Evolutionary conservation across 2,797 vertebrate genomes (phyloP).

Genomic region (Picus viridis): DNA sequence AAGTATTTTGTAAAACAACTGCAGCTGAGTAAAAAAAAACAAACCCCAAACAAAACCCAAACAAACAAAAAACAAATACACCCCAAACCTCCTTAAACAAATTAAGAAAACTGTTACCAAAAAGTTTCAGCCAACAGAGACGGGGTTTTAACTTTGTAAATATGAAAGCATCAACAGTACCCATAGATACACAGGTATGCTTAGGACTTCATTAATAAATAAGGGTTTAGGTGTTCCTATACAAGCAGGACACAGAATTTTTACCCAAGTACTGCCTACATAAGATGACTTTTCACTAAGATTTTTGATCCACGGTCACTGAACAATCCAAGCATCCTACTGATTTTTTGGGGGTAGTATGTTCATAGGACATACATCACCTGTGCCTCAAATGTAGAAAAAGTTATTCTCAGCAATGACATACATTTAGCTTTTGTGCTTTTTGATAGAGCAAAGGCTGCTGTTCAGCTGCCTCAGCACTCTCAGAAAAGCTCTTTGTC

Average conservation of each 20-base stretch:
- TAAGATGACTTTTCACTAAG: background rate
- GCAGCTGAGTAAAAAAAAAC: background rate
- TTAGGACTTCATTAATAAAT: background rate
- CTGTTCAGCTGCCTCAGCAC: background rate
- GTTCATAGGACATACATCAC: accelerated
- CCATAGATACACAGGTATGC: background rate
- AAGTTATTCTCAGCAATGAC: background rate
- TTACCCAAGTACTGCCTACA: background rate
- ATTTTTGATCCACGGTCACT: background rate
- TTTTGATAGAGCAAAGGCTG: background rate
- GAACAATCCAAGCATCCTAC: background rate
- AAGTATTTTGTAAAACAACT: background rate
- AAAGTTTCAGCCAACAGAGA: background rate
- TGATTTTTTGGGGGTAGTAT: background rate
- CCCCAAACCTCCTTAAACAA: background rate
- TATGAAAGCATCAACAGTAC: background rate
- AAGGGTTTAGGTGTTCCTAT: background rate
- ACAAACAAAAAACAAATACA: background rate
- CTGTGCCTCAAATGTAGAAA: background rate
- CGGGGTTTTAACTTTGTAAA: background rate
- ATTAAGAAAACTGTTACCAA: background rate
- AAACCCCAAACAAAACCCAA: background rate
- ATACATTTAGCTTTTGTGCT: background rate
- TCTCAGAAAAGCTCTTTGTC: background rate
- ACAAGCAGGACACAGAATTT: background rate